Percentiles rank a stretch among this genome's conserved stretches.
These are phyloP conservation scores for Lasioglossum morio DNA, from an alignment of 2,888 invertebrate genomes.

Conservation along the genomic window DNA sequence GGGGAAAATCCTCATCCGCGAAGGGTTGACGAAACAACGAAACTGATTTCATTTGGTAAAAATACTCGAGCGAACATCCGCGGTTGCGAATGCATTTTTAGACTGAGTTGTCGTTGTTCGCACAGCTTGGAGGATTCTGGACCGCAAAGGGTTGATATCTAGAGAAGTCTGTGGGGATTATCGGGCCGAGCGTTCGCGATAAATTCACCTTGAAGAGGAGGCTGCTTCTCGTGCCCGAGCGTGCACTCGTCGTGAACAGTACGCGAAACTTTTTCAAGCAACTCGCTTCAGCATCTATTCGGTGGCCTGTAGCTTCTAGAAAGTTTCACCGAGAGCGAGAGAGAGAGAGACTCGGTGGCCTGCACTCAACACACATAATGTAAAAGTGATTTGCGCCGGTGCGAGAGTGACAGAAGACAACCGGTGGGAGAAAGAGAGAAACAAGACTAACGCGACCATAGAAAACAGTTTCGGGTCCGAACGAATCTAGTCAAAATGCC, in stretches of 20 bases:
- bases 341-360: constrained; percentile 11
- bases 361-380: constrained; percentile 9
- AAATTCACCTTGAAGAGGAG: neutral
- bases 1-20: neutral
- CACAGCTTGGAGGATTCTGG: neutral
- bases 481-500: constrained; percentile 78
- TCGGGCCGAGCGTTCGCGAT: neutral
- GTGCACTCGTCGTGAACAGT: neutral
- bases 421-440: neutral
- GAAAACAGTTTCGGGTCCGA: neutral
- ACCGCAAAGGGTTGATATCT: neutral
- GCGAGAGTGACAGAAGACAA: neutral
- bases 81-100: neutral
- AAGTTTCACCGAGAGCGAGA: constrained; percentile 18
- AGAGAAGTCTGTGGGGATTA: neutral
- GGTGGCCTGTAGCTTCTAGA: constrained; percentile 29
- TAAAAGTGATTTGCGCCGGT: constrained; percentile 19
- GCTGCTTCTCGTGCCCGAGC: neutral
- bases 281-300: neutral
- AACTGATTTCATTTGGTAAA: neutral
- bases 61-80: neutral
- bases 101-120: neutral
- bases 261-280: neutral
- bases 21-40: neutral
- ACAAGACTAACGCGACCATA: neutral